Conservation (phyloP, 2,113 vertebrate genomes). For the Dipodomys spectabilis region DNA sequence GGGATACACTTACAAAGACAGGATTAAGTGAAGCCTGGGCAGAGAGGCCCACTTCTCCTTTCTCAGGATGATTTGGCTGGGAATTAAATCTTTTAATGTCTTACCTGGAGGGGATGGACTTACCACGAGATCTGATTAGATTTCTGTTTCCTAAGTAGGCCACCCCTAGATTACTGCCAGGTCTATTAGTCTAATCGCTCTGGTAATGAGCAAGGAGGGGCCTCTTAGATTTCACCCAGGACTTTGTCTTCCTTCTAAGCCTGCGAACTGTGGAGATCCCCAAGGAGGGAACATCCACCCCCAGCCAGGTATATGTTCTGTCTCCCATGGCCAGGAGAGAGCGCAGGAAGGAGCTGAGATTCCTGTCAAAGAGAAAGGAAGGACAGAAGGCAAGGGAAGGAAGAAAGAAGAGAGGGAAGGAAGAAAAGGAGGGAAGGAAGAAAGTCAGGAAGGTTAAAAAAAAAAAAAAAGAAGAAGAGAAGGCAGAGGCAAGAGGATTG, state of each 20-base stretch:
- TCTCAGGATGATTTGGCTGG: background rate
- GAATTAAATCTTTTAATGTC: background rate
- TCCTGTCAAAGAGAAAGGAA: background rate
- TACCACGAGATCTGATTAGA: background rate
- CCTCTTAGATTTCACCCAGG: background rate
- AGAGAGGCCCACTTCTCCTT: background rate
- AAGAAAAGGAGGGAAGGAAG: background rate
- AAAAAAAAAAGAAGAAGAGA: accelerated
- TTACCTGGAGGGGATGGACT: background rate
- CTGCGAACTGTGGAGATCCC: background rate
- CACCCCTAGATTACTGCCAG: background rate
- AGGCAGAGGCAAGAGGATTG: accelerated
- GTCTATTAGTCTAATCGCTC: background rate
- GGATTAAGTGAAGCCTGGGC: accelerated
- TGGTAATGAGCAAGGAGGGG: background rate
- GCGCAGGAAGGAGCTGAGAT: background rate
- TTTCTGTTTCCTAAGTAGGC: background rate
- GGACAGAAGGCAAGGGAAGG: too few species aligned
- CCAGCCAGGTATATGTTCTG: background rate
- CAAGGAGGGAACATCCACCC: background rate
- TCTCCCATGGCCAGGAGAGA: background rate
- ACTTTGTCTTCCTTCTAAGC: background rate
- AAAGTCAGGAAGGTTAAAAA: too few species aligned
- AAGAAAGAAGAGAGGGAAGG: background rate
- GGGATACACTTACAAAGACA: background rate